These are phyloP conservation scores for Eulemur albifrons DNA, from an alignment of 2,797 vertebrate genomes.

Conservation along the genomic window DNA sequence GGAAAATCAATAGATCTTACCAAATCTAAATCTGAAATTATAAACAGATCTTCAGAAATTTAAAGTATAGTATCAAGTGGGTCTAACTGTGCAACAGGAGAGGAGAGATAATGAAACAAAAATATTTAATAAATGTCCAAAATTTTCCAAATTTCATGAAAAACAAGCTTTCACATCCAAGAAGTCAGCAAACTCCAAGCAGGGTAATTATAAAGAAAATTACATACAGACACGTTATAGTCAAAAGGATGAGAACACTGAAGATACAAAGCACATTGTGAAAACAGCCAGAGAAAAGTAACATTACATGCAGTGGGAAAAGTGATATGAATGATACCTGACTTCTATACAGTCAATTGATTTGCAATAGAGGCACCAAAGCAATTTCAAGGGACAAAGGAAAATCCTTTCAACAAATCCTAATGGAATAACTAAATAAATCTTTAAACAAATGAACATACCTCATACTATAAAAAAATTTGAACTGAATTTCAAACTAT, in stretches of 20 bases:
- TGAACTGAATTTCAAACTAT: background rate
- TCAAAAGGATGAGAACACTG: background rate
- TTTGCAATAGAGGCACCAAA: background rate
- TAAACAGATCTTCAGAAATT: background rate
- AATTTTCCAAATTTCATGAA: background rate
- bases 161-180: background rate
- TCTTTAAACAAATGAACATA: background rate
- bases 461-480: background rate
- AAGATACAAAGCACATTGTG: background rate
- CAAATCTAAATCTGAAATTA: slow-evolving; percentile 28
- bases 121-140: background rate
- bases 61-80: background rate
- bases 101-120: background rate
- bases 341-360: background rate
- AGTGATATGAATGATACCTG: background rate
- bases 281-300: background rate
- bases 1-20: background rate
- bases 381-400: background rate
- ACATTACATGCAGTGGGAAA: background rate
- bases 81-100: background rate
- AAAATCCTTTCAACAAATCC: background rate
- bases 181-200: background rate
- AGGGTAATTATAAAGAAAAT: background rate
- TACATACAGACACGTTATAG: background rate
- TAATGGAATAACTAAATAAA: background rate